Conservation (phyloP, 2,888 invertebrate genomes). For the Epinotia nisella region DNA sequence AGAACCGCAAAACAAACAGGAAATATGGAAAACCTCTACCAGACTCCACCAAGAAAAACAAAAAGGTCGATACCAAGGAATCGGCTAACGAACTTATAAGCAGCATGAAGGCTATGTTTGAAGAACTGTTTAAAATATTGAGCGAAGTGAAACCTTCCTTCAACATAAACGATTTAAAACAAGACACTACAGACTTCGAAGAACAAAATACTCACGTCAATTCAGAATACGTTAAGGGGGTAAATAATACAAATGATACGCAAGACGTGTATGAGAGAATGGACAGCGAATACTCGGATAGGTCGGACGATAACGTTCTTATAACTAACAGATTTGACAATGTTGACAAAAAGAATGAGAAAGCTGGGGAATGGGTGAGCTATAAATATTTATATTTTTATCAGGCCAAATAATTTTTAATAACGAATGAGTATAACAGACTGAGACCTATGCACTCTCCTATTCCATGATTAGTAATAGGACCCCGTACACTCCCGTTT, state of each 20-base stretch:
- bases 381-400: not conserved
- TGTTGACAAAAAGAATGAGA: slow-evolving; percentile 31
- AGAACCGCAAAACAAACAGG: slow-evolving; percentile 54
- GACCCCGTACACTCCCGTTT: not conserved
- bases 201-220: not conserved
- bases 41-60: slow-evolving; percentile 61
- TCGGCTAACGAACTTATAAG: slow-evolving; percentile 47
- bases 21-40: slow-evolving; percentile 56
- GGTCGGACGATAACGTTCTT: slow-evolving; percentile 55
- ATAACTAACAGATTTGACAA: slow-evolving; percentile 55
- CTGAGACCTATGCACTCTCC: not conserved
- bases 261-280: slow-evolving; percentile 46
- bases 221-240: slow-evolving; percentile 2
- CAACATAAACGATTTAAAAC: not conserved
- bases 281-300: slow-evolving; percentile 52
- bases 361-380: slow-evolving; percentile 52
- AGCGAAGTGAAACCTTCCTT: slow-evolving; percentile 55
- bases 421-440: not conserved
- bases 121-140: slow-evolving; percentile 58
- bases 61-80: slow-evolving; percentile 47
- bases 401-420: not conserved
- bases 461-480: not conserved
- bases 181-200: not conserved
- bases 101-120: slow-evolving; percentile 60
- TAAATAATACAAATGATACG: not conserved